Conservation (phyloP, 2,888 invertebrate genomes). For the Tupiocoris notatus region DNA sequence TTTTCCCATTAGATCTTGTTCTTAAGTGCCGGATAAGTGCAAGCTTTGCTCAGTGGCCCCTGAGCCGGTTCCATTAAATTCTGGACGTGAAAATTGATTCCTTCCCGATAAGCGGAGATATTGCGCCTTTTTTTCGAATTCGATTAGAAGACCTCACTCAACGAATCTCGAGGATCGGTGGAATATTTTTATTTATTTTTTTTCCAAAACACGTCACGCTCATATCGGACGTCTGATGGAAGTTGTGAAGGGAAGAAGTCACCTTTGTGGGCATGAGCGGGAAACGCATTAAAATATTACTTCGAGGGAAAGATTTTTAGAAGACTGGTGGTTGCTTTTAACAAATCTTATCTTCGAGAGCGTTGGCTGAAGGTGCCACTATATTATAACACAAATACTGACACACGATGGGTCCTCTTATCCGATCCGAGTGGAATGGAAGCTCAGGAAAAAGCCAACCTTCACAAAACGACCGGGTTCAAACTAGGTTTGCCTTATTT, state of each 20-base stretch:
- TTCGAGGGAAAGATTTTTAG: conserved; percentile 3
- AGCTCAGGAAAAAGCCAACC: neutral
- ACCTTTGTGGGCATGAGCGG: neutral
- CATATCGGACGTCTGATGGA: neutral
- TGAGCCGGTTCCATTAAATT: no score
- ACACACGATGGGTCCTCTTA: neutral
- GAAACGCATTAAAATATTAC: conserved; percentile 24
- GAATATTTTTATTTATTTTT: no score
- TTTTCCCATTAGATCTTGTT: no score
- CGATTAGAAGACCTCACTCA: neutral
- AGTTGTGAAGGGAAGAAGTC: neutral
- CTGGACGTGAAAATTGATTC: neutral
- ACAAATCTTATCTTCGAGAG: conserved; percentile 14
- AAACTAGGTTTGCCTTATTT: neutral
- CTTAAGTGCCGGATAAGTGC: no score
- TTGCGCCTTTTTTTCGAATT: neutral
- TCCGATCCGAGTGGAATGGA: neutral
- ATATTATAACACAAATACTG: neutral
- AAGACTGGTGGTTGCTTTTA: conserved; percentile 1
- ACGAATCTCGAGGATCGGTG: neutral
- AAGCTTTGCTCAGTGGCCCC: no score
- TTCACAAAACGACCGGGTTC: neutral
- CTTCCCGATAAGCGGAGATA: neutral
- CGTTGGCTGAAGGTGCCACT: neutral
- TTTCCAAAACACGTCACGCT: neutral